Base-by-base conservation (phyloP, 1,140 invertebrate species). In the Ceratina australensis region DNA sequence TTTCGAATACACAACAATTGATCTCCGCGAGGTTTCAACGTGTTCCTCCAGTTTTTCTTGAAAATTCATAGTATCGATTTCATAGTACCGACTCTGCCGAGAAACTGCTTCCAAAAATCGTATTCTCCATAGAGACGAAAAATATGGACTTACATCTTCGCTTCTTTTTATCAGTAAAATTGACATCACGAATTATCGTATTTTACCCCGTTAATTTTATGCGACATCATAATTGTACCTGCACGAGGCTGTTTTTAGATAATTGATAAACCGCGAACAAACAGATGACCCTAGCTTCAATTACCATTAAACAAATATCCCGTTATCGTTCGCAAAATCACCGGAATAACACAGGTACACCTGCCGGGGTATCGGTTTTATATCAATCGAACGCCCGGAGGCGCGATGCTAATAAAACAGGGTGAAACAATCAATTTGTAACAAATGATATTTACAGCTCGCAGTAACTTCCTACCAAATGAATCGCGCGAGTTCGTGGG, bases 271-370 rank as follows among this genome's bases (percentile, higher is more conserved):
- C 61, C 49, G 15, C 42, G 28, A 56, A 47, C 61, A 20, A 20
- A 3, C 28, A n/a, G 15, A 65, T 13, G 33, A 56, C n/a, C 28
- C 0, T 4, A n/a, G 3, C 7, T 47, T 28, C 54, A 54, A 59
- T 71, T 71, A n/a, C n/a, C 22, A 20, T 66, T n/a, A n/a, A 33
- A 33, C 33, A 24, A 74, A 66, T 47, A 16, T 47, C 20, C 16
- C 20, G 16, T 16, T 1, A 4, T 15, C 28, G n/a, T 26, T 28
- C 16, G 54, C 3, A 22, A 59, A 71, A 47, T 72, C 13, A 18
- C 33, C 10, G 28, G 5, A 13, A 3, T 8, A 16, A n/a, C 18
- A 49, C 15, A 16, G 1, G 54, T 24, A 49, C 24, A 50, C 24
- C 42, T 0, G 18, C 12, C n/a, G n/a, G 12, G n/a, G 12, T 24